Percentiles rank a stretch among this genome's conserved stretches.
phyloP scores from a whole-genome alignment of 2,797 vertebrate genomes.

The Benthosema pterotum region DNA sequence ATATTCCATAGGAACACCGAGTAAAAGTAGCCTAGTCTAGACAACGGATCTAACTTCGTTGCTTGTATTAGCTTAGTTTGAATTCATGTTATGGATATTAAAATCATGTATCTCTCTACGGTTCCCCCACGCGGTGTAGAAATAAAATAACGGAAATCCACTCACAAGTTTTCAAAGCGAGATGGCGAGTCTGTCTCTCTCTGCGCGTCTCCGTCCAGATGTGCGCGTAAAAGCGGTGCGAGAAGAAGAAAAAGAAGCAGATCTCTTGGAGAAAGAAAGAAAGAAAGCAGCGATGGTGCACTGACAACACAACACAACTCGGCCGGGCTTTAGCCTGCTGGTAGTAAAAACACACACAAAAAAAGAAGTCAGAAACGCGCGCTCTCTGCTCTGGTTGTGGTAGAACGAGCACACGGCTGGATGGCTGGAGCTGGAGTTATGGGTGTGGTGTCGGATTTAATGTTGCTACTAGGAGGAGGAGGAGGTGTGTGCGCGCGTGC shows the following conservation, averaged over 20 bases:
- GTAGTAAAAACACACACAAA: constrained; percentile 32
- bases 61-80: no score
- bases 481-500: constrained; percentile 5
- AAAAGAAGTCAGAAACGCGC: constrained; percentile 41
- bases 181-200: background rate
- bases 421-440: constrained; percentile 41
- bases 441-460: constrained; percentile 73
- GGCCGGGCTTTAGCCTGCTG: constrained; percentile 29
- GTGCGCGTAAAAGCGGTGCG: background rate
- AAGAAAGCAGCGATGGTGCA: constrained; percentile 19
- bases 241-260: background rate
- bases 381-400: constrained; percentile 30
- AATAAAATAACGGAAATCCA: constrained; percentile 20
- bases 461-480: constrained; percentile 17
- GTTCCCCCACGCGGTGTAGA: no score
- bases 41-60: no score
- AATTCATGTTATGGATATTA: no score
- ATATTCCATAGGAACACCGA: no score
- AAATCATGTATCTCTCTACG: no score
- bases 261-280: background rate
- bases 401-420: constrained; percentile 45
- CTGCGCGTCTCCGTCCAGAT: constrained; percentile 27
- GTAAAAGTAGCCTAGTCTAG: no score
- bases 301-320: constrained; percentile 37
- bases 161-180: constrained; percentile 55